Percentiles rank a stretch among this genome's conserved stretches.
These are phyloP conservation scores for Yasuhikotakia modesta DNA, from an alignment of 2,797 vertebrate genomes.

Conservation along the genomic window DNA sequence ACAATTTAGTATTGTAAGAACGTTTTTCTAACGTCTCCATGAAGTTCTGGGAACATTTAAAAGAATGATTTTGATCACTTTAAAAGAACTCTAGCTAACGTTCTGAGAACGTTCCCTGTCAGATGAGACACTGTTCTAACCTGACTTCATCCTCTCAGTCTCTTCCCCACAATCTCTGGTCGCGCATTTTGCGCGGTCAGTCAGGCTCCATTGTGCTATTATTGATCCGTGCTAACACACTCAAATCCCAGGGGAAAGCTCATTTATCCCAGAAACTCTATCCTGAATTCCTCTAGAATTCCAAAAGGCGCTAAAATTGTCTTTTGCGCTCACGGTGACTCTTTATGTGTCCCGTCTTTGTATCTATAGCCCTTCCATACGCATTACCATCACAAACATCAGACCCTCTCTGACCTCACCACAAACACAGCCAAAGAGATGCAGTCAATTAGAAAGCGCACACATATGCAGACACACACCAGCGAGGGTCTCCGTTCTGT, in stretches of 20 bases:
- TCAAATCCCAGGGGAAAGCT: slow-evolving; percentile 12
- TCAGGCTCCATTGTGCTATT: slow-evolving; percentile 24
- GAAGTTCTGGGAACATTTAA: too few species aligned
- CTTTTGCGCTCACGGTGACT: slow-evolving; percentile 3
- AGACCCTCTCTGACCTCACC: slow-evolving; percentile 71
- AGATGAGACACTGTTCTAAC: neutral
- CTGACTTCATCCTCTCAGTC: neutral
- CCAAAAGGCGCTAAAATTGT: slow-evolving; percentile 26
- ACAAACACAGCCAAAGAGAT: slow-evolving; percentile 18
- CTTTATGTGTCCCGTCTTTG: slow-evolving; percentile 63
- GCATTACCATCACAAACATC: slow-evolving; percentile 83
- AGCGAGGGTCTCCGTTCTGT: neutral
- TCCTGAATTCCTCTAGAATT: slow-evolving; percentile 31
- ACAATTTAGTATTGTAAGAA: too few species aligned
- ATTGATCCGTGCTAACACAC: slow-evolving; percentile 44
- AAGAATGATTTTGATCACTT: too few species aligned
- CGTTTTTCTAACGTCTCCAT: too few species aligned
- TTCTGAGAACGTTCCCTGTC: too few species aligned
- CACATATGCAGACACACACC: slow-evolving; percentile 35
- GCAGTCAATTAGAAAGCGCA: slow-evolving; percentile 20
- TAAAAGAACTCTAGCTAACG: too few species aligned
- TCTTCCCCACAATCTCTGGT: neutral
- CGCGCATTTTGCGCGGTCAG: neutral
- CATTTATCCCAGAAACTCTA: slow-evolving; percentile 13
- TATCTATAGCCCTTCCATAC: slow-evolving; percentile 77